phyloP scores from a whole-genome alignment of 2,113 vertebrate genomes.

The Tragulus kanchil region DNA sequence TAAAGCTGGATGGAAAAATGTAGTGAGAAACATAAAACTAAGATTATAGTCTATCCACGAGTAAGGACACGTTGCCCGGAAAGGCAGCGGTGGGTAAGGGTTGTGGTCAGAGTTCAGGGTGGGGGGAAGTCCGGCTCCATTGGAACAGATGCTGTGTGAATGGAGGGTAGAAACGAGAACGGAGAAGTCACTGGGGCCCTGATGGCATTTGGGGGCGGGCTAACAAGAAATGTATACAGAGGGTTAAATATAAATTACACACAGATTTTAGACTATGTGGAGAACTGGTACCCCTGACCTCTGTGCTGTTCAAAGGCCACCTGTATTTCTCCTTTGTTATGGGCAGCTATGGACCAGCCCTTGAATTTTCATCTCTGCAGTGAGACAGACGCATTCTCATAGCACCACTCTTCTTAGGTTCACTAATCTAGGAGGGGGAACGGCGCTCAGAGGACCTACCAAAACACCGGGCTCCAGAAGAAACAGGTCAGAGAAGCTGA shows the following conservation, averaged over 20 bases:
- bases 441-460: background rate
- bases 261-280: background rate
- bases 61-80: background rate
- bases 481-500: constrained; percentile 15
- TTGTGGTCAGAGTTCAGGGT: rapidly evolving
- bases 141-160: background rate
- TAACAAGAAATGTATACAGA: background rate
- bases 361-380: background rate
- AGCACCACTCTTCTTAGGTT: background rate
- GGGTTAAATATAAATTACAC: background rate
- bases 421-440: background rate
- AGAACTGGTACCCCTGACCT: background rate
- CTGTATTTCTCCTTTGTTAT: background rate
- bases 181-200: background rate
- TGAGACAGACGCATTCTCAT: background rate
- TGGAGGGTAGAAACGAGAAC: background rate
- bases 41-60: background rate
- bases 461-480: background rate
- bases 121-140: too few relatives aligned
- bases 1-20: background rate
- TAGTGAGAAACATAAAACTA: background rate
- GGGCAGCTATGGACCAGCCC: background rate
- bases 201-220: too few relatives aligned
- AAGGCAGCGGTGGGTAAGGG: background rate
- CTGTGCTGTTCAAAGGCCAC: background rate